Conservation (phyloP, 2,888 invertebrate genomes). For the Yponomeuta plumbellus region DNA sequence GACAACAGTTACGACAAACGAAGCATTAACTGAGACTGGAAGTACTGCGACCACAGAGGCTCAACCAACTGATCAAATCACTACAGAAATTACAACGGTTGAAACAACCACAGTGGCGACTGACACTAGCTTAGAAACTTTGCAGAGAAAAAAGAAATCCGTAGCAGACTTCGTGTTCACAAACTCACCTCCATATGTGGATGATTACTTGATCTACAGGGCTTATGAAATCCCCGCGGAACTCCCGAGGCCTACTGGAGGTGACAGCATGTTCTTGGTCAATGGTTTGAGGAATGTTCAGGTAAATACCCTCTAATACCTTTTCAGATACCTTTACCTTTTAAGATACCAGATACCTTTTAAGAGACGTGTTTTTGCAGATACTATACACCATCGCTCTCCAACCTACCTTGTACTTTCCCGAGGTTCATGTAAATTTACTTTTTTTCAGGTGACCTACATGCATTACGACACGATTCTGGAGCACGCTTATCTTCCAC, state of each 20-base stretch:
- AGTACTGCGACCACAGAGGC: constrained; percentile 18
- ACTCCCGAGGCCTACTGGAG: constrained; percentile 34
- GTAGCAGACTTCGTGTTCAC: constrained; percentile 62
- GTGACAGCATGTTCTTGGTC: constrained; percentile 55
- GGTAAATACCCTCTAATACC: constrained; percentile 35
- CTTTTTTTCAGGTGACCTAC: constrained; percentile 72
- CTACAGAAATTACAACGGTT: constrained; percentile 17
- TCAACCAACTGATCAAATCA: constrained; percentile 7
- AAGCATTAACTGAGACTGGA: constrained; percentile 14
- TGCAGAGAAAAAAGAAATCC: constrained; percentile 59
- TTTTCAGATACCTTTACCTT: too few relatives aligned
- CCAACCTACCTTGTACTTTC: too few relatives aligned
- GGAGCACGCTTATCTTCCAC: constrained; percentile 84
- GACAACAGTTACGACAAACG: constrained; percentile 11
- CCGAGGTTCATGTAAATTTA: background rate
- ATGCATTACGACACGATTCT: constrained; percentile 87
- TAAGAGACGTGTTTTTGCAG: too few relatives aligned
- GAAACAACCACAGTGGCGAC: constrained; percentile 29
- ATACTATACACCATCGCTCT: too few relatives aligned
- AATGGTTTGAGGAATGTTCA: constrained; percentile 63
- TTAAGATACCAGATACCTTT: too few relatives aligned
- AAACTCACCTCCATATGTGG: constrained; percentile 49
- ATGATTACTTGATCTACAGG: constrained; percentile 55
- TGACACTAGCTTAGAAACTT: constrained; percentile 47
- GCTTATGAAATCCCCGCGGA: constrained; percentile 54